Percentiles rank a stretch among this genome's conserved stretches.
These are phyloP conservation scores for Athene cunicularia DNA, from an alignment of 2,113 vertebrate species.

Conservation along the genomic window DNA sequence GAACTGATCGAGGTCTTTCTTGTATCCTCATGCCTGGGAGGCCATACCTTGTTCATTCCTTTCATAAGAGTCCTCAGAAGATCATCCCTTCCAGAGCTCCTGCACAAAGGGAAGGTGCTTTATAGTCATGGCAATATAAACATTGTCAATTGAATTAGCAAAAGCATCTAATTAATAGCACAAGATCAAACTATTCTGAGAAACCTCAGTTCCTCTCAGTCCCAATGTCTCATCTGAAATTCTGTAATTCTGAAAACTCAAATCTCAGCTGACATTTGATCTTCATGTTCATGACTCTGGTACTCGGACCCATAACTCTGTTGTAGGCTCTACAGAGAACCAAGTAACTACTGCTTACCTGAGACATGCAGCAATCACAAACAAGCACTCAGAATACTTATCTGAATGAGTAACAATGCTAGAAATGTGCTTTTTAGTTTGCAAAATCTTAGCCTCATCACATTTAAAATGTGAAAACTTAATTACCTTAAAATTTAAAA, in stretches of 20 bases:
- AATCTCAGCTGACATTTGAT: neutral
- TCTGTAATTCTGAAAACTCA: neutral
- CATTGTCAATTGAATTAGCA: accelerated
- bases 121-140: neutral
- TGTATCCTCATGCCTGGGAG: neutral
- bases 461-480: neutral
- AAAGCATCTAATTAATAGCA: neutral
- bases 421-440: neutral
- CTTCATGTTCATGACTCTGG: neutral
- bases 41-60: neutral
- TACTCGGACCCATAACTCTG: neutral
- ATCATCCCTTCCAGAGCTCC: neutral
- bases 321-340: neutral
- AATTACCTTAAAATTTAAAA: neutral
- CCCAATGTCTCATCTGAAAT: neutral
- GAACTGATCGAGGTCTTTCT: neutral
- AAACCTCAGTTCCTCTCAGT: neutral
- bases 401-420: neutral
- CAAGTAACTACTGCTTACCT: neutral
- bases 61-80: neutral
- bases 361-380: neutral
- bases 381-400: neutral
- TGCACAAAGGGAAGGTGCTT: neutral
- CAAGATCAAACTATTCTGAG: neutral
- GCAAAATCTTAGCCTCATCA: neutral